phyloP scores from a whole-genome alignment of 2,113 vertebrate genomes.

The Eptesicus fuscus region DNA sequence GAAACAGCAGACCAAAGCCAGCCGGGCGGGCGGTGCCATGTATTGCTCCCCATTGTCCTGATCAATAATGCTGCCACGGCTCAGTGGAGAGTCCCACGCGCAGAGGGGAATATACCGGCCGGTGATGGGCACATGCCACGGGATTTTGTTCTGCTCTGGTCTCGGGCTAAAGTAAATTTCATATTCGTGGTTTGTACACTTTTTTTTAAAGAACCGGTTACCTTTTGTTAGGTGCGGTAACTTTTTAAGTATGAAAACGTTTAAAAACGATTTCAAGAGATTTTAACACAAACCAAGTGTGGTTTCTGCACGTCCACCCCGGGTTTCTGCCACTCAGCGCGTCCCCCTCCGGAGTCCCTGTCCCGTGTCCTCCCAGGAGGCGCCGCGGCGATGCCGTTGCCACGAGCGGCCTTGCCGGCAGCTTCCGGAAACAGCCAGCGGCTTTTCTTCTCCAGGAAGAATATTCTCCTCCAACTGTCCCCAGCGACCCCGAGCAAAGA shows the following conservation, averaged over 20 bases:
- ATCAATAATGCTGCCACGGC: accelerated
- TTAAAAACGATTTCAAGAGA: neutral
- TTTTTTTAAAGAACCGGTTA: neutral
- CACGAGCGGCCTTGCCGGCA: accelerated
- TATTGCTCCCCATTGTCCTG: neutral
- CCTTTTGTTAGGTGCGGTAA: neutral
- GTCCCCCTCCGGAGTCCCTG: neutral
- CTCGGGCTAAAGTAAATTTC: neutral
- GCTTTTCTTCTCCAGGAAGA: neutral
- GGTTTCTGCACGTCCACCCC: accelerated
- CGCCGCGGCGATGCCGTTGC: neutral
- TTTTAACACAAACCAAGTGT: neutral
- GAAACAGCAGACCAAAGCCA: too few relatives aligned
- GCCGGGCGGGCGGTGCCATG: too few relatives aligned
- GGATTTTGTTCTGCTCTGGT: neutral
- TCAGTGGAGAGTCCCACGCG: accelerated
- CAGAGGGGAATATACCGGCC: neutral
- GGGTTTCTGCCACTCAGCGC: accelerated
- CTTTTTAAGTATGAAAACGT: slow-evolving; percentile 23
- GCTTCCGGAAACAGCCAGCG: neutral
- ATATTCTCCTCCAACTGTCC: slow-evolving; percentile 6
- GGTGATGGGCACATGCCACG: neutral
- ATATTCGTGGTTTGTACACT: neutral
- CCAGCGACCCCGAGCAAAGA: neutral
- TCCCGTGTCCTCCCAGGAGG: accelerated